These are phyloP conservation scores for Lontra canadensis DNA, from an alignment of 2,113 vertebrate species.

Conservation along the genomic window DNA sequence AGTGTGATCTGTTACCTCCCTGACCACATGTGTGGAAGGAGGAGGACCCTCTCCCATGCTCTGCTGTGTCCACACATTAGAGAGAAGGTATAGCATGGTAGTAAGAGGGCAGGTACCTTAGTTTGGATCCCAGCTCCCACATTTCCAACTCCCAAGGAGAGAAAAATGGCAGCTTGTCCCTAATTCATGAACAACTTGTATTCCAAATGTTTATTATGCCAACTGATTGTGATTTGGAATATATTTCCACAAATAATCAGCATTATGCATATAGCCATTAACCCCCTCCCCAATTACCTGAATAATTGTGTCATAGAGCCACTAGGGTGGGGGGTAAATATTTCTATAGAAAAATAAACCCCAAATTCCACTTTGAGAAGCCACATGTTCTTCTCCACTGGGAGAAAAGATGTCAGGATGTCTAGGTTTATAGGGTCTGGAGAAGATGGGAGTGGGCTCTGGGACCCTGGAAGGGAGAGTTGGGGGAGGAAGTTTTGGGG, in stretches of 20 bases:
- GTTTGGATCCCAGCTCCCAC: background rate
- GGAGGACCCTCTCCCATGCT: background rate
- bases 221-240: constrained; percentile 1
- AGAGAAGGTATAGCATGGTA: background rate
- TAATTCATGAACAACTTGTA: background rate
- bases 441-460: background rate
- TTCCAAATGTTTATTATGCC: background rate
- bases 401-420: background rate
- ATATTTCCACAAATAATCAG: background rate
- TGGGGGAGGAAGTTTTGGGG: background rate
- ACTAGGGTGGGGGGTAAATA: background rate
- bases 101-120: background rate
- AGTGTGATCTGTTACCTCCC: background rate
- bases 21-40: background rate
- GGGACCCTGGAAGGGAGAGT: background rate
- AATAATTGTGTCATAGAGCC: background rate
- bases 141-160: background rate
- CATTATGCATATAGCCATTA: background rate
- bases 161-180: background rate
- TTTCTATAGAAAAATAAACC: background rate
- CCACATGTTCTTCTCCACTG: background rate
- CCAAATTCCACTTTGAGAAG: background rate
- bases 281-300: background rate
- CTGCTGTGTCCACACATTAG: background rate
- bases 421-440: background rate